A percentile compares a stretch with the other conserved stretches of the same genome.
phyloP scores from a whole-genome alignment of 2,888 invertebrate genomes.

The Drosophila nr. medialis region DNA sequence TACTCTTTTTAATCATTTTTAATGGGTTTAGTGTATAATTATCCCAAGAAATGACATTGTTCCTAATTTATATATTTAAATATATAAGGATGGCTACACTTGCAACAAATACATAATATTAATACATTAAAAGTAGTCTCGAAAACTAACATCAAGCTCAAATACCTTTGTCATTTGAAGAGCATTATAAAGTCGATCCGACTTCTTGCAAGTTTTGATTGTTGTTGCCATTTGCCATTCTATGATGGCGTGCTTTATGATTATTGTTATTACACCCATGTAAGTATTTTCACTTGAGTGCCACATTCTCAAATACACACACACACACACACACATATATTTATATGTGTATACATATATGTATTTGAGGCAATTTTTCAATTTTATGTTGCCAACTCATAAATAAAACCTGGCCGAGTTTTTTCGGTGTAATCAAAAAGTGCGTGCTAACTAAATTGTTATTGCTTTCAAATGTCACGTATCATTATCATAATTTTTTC shows the following conservation, averaged over 20 bases:
- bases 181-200: conserved; percentile 12
- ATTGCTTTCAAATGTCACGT: conserved; percentile 81
- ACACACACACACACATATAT: conserved; percentile 4
- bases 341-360: conserved; percentile 5
- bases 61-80: no score
- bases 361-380: conserved; percentile 69
- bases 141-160: not conserved
- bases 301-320: not conserved
- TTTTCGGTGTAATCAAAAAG: conserved; percentile 68
- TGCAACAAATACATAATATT: no score
- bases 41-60: not conserved
- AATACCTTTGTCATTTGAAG: not conserved
- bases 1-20: no score
- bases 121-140: not conserved
- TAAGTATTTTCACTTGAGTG: conserved; percentile 48
- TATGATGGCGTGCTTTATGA: conserved; percentile 57
- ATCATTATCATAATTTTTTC: conserved; percentile 80
- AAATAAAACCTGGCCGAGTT: conserved; percentile 60
- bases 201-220: conserved; percentile 7
- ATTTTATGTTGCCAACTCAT: conserved; percentile 69
- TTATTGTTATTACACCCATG: conserved; percentile 67
- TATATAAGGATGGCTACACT: no score
- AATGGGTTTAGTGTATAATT: no score
- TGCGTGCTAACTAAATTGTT: conserved; percentile 80
- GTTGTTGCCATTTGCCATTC: conserved; percentile 28